Evolutionary conservation across 1,140 invertebrate species (phyloP), one percentile per base, ranked within the genome.

Genomic region (Zelostemma sp.): DNA sequence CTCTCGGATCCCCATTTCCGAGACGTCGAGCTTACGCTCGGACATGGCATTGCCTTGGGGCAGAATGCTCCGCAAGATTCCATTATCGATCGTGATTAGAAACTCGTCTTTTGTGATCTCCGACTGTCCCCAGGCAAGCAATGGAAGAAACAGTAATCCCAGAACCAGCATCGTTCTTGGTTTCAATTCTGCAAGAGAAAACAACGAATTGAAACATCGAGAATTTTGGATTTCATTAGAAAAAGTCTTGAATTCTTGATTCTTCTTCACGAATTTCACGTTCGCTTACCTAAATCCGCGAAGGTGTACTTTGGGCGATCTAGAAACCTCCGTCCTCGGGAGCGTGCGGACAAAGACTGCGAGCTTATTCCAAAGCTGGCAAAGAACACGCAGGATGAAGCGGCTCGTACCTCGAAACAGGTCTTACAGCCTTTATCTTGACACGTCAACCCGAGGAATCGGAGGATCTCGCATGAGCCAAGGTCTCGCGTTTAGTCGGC

Each of bases 341-440:
- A 47, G 31, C 31, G 21, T 46, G 19, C 50, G 40, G 15, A 61
- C 43, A 61, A 72, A 65, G 58, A 67, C 68, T 72, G 54, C 38
- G 38, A 33, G 28, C 28, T 15, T 50, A 25, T 59, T 74, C 54
- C 63, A 68, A 63, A 62, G 50, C 68, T 60, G 40, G 64, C 35
- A 43, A 17, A 62, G 33, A 48, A 73, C 56, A 57, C 49, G 41
- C 28, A 15, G 60, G 56, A 73, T 50, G 48, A 54, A n/a, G n/a
- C n/a, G 55, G 21, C 16, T 46, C 43, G 43, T 46, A 72, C 56
- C 60, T 33, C 28, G 43, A 65, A 73, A 76, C 72, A 76, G 72
- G 72, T 74, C 74, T 68, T 73, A 51, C 58, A 64, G 57, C 47
- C 43, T 74, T 74, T 74, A 74, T 72, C 61, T 45, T 41, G 9